phyloP scores from a whole-genome alignment of 2,888 invertebrate species.

The Torymus tubicola region DNA sequence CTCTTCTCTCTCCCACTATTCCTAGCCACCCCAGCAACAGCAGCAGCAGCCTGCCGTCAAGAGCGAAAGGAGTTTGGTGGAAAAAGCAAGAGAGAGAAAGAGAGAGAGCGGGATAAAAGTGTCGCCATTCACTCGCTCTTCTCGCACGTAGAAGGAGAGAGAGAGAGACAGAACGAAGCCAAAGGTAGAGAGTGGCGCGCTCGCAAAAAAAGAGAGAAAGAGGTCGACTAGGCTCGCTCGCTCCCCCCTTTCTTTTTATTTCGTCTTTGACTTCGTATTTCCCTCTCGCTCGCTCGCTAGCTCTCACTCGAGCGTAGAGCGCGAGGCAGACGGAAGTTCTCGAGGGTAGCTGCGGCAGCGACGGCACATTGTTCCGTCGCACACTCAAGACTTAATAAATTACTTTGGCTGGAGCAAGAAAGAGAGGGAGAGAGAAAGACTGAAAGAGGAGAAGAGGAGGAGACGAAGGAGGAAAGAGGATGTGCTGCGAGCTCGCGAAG shows the following conservation, averaged over 20 bases:
- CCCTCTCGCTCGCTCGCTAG: slow-evolving; percentile 13
- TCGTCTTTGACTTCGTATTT: slow-evolving; percentile 51
- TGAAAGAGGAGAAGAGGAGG: slow-evolving; percentile 24
- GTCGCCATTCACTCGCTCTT: slow-evolving; percentile 41
- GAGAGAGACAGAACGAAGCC: not conserved
- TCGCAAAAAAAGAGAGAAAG: slow-evolving; percentile 29
- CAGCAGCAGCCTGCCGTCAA: not conserved
- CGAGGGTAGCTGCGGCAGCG: slow-evolving; percentile 34
- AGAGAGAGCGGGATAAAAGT: slow-evolving; percentile 32
- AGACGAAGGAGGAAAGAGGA: not conserved
- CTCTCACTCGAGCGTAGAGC: not conserved
- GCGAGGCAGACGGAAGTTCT: slow-evolving; percentile 48
- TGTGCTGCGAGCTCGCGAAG: slow-evolving; percentile 1
- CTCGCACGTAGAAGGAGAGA: slow-evolving; percentile 4
- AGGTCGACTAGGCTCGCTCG: slow-evolving; percentile 14
- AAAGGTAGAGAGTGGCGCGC: not conserved
- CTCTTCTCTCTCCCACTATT: not conserved
- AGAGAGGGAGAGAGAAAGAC: slow-evolving; percentile 10
- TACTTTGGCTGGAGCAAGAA: slow-evolving; percentile 50
- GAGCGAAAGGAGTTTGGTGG: slow-evolving; percentile 29
- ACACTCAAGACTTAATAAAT: slow-evolving; percentile 63
- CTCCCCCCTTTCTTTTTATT: slow-evolving; percentile 21
- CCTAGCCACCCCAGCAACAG: not conserved
- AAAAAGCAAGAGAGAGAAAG: slow-evolving; percentile 7
- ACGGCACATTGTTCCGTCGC: slow-evolving; percentile 58